phyloP scores from a whole-genome alignment of 2,888 invertebrate genomes.

The Leucania comma region DNA sequence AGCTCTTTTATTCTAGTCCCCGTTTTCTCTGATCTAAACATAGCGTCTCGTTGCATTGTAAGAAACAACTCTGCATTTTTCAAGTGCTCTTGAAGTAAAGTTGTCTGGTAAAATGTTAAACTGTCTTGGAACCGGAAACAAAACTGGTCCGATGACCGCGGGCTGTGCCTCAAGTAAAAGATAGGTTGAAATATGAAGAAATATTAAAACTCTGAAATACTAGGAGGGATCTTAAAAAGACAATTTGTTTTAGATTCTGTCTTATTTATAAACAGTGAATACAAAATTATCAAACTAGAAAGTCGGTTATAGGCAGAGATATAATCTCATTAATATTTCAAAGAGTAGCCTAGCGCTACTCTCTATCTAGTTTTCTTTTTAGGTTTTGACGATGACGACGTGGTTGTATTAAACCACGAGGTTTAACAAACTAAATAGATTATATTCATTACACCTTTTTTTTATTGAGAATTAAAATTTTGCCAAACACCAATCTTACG shows the following conservation, averaged over 20 bases:
- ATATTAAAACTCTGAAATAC: slow-evolving; percentile 27
- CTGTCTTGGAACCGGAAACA: slow-evolving; percentile 46
- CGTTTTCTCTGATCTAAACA: neutral
- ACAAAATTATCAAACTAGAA: neutral
- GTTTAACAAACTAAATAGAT: too few relatives aligned
- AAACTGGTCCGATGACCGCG: slow-evolving; percentile 48
- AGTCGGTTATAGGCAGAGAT: neutral
- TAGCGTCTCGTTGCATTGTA: neutral
- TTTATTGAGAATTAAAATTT: too few relatives aligned
- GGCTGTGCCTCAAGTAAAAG: slow-evolving; percentile 12
- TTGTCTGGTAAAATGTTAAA: slow-evolving; percentile 41
- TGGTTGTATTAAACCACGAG: too few relatives aligned
- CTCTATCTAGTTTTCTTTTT: too few relatives aligned
- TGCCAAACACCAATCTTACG: too few relatives aligned
- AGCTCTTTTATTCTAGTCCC: neutral
- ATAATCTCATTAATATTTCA: neutral
- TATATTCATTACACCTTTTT: too few relatives aligned
- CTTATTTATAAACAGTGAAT: neutral
- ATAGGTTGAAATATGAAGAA: slow-evolving; percentile 41
- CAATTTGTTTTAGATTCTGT: neutral
- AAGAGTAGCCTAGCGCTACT: neutral
- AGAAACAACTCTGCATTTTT: slow-evolving; percentile 41
- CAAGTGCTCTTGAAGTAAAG: slow-evolving; percentile 27
- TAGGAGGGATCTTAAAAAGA: neutral
- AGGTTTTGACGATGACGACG: too few relatives aligned